A percentile compares a stretch with the other conserved stretches of the same genome.
These are phyloP conservation scores for Coccyzus lansbergi DNA, from an alignment of 2,797 vertebrate species.

Conservation along the genomic window DNA sequence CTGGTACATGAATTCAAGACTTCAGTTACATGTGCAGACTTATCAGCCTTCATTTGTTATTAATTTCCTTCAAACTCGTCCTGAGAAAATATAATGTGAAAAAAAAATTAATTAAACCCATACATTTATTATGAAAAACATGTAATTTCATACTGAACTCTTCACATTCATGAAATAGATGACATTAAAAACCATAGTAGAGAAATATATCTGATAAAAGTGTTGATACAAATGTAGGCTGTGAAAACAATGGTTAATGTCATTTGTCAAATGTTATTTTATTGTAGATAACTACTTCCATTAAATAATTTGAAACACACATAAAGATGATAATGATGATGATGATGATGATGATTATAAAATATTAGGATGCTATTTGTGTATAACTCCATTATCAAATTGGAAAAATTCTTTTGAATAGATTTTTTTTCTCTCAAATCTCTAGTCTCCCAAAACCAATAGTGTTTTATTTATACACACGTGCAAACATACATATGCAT, in stretches of 20 bases:
- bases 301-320: constrained; percentile 65
- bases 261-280: constrained; percentile 71
- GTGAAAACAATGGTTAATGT: constrained; percentile 69
- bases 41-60: constrained; percentile 66
- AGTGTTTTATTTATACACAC: not conserved
- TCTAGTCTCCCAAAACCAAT: constrained; percentile 27
- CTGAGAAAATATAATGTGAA: constrained; percentile 59
- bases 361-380: constrained; percentile 24
- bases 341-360: no score
- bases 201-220: constrained; percentile 62
- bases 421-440: constrained; percentile 12
- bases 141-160: constrained; percentile 52
- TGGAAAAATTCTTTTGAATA: not conserved
- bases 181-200: constrained; percentile 52
- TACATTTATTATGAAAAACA: constrained; percentile 60
- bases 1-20: constrained; percentile 47
- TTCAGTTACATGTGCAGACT: constrained; percentile 49
- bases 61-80: constrained; percentile 57
- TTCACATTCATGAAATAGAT: constrained; percentile 62
- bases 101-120: constrained; percentile 61
- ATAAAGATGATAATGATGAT: no score
- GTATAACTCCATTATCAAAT: constrained; percentile 44
- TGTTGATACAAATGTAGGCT: constrained; percentile 49
- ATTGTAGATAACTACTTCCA: constrained; percentile 59
- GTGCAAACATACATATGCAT: not conserved